phyloP scores from a whole-genome alignment of 2,113 vertebrate genomes.

The Gallinago paraguaiae region DNA sequence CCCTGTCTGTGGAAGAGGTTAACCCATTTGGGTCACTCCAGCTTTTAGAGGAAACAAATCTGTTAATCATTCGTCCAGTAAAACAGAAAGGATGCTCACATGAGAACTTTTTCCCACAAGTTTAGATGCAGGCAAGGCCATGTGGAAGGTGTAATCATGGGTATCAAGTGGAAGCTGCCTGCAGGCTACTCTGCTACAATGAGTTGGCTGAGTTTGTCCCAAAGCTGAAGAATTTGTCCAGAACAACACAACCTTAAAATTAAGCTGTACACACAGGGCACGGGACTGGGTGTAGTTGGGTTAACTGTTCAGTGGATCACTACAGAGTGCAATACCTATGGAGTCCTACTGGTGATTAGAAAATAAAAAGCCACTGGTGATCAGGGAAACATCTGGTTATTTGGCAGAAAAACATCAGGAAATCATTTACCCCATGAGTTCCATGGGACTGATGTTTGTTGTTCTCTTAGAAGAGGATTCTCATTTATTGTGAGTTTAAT shows the following conservation, averaged over 20 bases:
- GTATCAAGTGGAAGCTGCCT: not conserved
- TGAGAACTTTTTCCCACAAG: not conserved
- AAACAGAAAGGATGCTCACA: not conserved
- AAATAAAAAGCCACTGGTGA: not conserved
- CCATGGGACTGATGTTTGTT: not conserved
- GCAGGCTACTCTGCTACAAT: not conserved
- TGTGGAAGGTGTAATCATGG: fast-evolving
- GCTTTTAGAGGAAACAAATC: not conserved
- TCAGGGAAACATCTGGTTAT: not conserved
- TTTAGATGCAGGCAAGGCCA: not conserved
- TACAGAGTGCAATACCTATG: not conserved
- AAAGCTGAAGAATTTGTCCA: not conserved
- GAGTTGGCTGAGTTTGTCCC: not conserved
- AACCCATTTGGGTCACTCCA: not conserved
- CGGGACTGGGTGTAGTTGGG: fast-evolving
- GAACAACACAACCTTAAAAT: not conserved
- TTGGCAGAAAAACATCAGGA: not conserved
- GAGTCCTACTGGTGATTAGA: not conserved
- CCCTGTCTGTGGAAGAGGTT: not conserved
- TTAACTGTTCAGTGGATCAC: not conserved
- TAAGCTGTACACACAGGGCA: not conserved
- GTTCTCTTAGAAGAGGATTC: not conserved
- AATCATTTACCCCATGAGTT: not conserved
- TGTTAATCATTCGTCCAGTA: not conserved
- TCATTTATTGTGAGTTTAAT: not conserved